phyloP scores from a whole-genome alignment of 1,140 invertebrate genomes.

The Drosophila azteca region DNA sequence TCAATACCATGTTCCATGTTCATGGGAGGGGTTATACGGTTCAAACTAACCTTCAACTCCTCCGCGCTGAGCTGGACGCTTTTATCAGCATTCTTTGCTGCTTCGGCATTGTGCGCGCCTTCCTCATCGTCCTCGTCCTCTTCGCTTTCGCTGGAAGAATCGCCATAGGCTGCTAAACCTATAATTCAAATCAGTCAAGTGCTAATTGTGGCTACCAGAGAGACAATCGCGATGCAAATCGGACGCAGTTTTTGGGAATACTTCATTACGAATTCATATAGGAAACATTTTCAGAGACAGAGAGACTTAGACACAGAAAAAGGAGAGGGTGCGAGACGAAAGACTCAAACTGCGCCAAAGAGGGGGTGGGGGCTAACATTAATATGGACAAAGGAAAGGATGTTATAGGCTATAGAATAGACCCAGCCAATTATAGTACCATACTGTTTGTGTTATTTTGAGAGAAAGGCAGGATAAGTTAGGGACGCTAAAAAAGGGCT shows the following conservation, averaged over 20 bases:
- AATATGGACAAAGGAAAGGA: neutral
- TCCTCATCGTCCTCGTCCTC: slow-evolving; percentile 55
- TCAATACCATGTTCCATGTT: neutral
- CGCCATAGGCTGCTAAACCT: slow-evolving; percentile 83
- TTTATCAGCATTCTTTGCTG: slow-evolving; percentile 48
- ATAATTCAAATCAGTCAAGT: slow-evolving; percentile 80
- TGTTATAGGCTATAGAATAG: neutral
- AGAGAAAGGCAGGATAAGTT: neutral
- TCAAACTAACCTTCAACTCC: slow-evolving; percentile 63
- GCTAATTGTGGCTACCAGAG: slow-evolving; percentile 71
- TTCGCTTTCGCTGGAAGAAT: slow-evolving; percentile 77
- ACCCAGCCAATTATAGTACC: slow-evolving; percentile 11
- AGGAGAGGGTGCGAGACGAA: neutral
- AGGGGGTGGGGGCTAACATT: neutral
- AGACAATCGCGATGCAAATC: slow-evolving; percentile 23
- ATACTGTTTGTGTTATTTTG: neutral
- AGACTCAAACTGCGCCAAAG: slow-evolving; percentile 3
- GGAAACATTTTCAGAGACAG: slow-evolving; percentile 22
- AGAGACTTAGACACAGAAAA: neutral
- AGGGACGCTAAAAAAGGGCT: too few species aligned
- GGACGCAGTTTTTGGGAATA: slow-evolving; percentile 33
- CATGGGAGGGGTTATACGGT: neutral
- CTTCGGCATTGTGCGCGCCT: slow-evolving; percentile 29
- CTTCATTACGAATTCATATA: slow-evolving; percentile 21
- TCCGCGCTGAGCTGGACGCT: slow-evolving; percentile 63